Base-by-base conservation (phyloP, 2,888 invertebrate species). In the Branchellion lobata region DNA sequence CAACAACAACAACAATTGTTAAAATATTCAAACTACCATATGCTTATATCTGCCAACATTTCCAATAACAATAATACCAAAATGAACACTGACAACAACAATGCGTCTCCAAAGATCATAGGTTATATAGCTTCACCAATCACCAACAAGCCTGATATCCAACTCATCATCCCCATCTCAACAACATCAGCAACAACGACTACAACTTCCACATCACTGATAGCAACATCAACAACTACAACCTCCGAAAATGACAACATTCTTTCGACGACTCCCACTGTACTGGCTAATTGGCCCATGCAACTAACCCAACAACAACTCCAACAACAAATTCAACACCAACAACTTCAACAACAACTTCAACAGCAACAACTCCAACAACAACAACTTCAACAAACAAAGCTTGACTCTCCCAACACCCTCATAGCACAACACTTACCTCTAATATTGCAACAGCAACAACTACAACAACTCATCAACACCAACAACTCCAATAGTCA, bases 81-180 rank as follows among this genome's bases (percentile, higher is more conserved):
- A 18, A 71, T 27, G 24, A 73, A 73, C 27, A 69, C 34, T 29
- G 47, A 34, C 71, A 74, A 36, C 65, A 73, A 77, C 71, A 69
- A 73, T 24, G 72, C 74, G 34, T 77, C 80, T 2, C 80, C 79
- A 8, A 79, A 80, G 31, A 73, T 73, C 18, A 81, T 81, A 21
- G 65, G 77, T 36, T 77, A 77, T 53, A 34, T 77, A 29, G 65
- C 77, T 24, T 77, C 77, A 24, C 36, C 77, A 0, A 31, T 77
- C 61, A 65, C 27, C 5, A n/a, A n/a, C 3, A 24, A 57, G n/a
- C 5, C 21, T 18, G 61, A 57, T 57, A n/a, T 47, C 8, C 47
- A 47, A 18, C 18, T 47, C 47, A 47, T 47, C 47, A 47, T 47
- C 8, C 47, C 47, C 18, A 18, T 47, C 8, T 47, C 47, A 8